Evolutionary conservation across 1,140 invertebrate species (phyloP), one percentile per base, ranked within the genome.

Genomic region (Metopolophium dirhodum): DNA sequence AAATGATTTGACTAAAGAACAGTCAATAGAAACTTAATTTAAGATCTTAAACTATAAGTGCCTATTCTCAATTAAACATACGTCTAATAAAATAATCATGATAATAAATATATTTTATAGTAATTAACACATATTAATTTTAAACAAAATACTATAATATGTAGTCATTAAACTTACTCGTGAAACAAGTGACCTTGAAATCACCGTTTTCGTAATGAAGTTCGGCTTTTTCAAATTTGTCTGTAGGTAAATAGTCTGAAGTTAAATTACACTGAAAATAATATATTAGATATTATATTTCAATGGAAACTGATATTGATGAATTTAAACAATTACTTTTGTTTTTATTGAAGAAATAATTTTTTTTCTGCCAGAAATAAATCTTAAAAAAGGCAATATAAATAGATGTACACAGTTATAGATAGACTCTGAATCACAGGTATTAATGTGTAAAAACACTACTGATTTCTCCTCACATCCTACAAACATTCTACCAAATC

Each of bases 361-460:
- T 41, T 82, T 83, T 45, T 86, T 83, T 45, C 20, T 93, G 37
- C 91, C 49, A 86, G 2, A 8, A n/a, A 23, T 35, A 18, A 41
- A 57, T 57, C 91, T 54, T 30, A 93, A 86, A 86, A 93, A 93
- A 4, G 91, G 91, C 35, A 93, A 35, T 57, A 93, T 49, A 45
- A 85, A 93, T 45, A 85, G 23, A 93, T 93, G 77, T 54, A 41
- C 45, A 54, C 47, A 86, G 22, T 54, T 85, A 86, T 85, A 41
- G 7, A 93, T 45, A 9, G 18, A 49, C 26, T 93, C 49, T 4
- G 26, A 54, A 6, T 93, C n/a, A 18, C 2, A 26, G 8, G 18
- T 37, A 54, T 9, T 49, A 54, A 57, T 51, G 41, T 54, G 22
- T 7, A 93, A 93, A 26, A 85, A 41, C 86, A 83, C 14, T n/a